Evolutionary conservation across 2,888 invertebrate genomes (phyloP).

Genomic region (Drosophila multiciliata): DNA sequence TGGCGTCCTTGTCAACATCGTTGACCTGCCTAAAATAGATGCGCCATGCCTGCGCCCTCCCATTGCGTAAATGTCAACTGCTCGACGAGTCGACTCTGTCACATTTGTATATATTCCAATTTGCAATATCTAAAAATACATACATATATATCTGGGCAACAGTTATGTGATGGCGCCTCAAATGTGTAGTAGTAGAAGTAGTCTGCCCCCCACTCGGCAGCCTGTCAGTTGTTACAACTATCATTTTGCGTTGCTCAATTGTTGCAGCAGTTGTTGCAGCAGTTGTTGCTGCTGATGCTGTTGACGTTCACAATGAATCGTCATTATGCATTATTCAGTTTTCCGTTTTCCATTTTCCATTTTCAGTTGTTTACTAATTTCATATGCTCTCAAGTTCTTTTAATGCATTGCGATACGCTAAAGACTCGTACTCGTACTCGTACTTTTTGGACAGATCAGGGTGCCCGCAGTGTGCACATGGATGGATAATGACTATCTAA

Average conservation of each 20-base stretch:
- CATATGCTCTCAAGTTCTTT: conserved; percentile 59
- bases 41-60: conserved; percentile 22
- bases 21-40: conserved; percentile 31
- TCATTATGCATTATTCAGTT: conserved; percentile 61
- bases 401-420: conserved; percentile 32
- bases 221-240: conserved; percentile 26
- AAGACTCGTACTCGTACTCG: conserved; percentile 14
- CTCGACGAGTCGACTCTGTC: conserved; percentile 11
- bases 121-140: conserved; percentile 3
- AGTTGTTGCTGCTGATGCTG: conserved; percentile 5
- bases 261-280: conserved; percentile 2
- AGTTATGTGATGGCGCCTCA: conserved; percentile 23
- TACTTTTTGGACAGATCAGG: conserved; percentile 17
- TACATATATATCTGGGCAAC: conserved; percentile 6
- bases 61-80: conserved; percentile 34
- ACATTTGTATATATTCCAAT: background rate
- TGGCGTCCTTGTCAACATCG: conserved; percentile 29
- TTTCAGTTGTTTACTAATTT: conserved; percentile 62
- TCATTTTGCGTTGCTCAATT: conserved; percentile 55
- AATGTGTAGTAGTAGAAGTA: conserved; percentile 28
- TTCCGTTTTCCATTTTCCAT: conserved; percentile 17
- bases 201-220: conserved; percentile 29
- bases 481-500: conserved; percentile 27
- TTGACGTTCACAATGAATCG: conserved; percentile 40
- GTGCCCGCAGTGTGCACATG: conserved; percentile 21